phyloP scores from a whole-genome alignment of 1,140 invertebrate genomes.

The Cherax destructor region DNA sequence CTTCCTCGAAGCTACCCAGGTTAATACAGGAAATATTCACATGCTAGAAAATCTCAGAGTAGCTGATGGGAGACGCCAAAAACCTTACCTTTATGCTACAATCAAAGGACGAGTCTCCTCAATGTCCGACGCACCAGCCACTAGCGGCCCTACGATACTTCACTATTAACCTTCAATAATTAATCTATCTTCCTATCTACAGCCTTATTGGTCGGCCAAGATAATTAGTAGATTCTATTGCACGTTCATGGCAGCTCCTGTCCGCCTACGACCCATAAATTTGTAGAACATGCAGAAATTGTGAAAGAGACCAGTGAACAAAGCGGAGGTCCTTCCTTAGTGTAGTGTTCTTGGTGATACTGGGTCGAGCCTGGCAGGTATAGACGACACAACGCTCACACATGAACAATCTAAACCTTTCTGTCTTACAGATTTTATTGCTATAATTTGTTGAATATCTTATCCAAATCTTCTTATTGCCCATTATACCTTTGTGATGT shows the following conservation, averaged over 20 bases:
- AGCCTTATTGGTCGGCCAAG: background rate
- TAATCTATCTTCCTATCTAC: background rate
- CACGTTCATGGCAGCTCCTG: background rate
- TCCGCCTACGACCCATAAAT: background rate
- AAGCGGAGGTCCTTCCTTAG: background rate
- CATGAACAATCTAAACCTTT: background rate
- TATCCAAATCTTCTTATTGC: too few species aligned
- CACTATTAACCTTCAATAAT: background rate
- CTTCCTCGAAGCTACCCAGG: background rate
- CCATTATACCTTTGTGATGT: background rate
- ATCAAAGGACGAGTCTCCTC: background rate
- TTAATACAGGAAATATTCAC: background rate
- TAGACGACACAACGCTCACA: background rate
- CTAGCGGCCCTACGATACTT: background rate
- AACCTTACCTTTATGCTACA: background rate
- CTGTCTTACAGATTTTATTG: background rate
- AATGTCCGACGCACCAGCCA: slow-evolving; percentile 24
- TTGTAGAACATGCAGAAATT: background rate
- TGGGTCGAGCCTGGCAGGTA: background rate
- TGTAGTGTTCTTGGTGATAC: background rate
- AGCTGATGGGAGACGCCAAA: background rate
- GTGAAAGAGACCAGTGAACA: background rate
- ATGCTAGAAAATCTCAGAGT: background rate
- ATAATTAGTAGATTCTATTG: background rate
- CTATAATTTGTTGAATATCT: background rate